Percentiles rank a stretch among this genome's conserved stretches.
phyloP scores from a whole-genome alignment of 2,113 vertebrate genomes.

The Varanus komodoensis region DNA sequence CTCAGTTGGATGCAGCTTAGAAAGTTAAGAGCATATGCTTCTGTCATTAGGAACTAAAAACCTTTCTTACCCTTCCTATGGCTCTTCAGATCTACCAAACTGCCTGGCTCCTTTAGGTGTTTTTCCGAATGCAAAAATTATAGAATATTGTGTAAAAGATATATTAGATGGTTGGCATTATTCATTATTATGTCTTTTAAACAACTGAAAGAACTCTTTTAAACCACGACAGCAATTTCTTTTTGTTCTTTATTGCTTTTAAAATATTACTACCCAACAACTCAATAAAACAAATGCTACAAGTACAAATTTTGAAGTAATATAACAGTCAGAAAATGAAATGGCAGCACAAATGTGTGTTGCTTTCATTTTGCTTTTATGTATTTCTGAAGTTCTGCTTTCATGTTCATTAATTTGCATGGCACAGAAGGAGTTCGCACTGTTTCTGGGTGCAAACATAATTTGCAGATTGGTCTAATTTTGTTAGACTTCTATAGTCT shows the following conservation, averaged over 20 bases:
- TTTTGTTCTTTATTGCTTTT: slow-evolving; percentile 64
- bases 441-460: slow-evolving; percentile 46
- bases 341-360: slow-evolving; percentile 61
- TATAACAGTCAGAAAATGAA: slow-evolving; percentile 69
- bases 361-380: slow-evolving; percentile 54
- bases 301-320: slow-evolving; percentile 55
- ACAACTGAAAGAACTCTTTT: neutral
- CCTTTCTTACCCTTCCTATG: slow-evolving; percentile 71
- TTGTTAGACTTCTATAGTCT: slow-evolving; percentile 22
- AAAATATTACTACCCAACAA: slow-evolving; percentile 70
- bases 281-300: slow-evolving; percentile 43
- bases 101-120: slow-evolving; percentile 57
- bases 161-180: slow-evolving; percentile 36
- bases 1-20: slow-evolving; percentile 69
- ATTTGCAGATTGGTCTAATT: slow-evolving; percentile 23
- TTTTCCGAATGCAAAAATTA: slow-evolving; percentile 65
- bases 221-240: neutral
- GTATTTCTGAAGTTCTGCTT: slow-evolving; percentile 61
- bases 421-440: slow-evolving; percentile 6
- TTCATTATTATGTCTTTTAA: slow-evolving; percentile 50
- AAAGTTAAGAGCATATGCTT: slow-evolving; percentile 73
- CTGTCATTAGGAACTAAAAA: slow-evolving; percentile 65
- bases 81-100: slow-evolving; percentile 71
- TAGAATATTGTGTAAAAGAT: slow-evolving; percentile 48
- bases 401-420: slow-evolving; percentile 58